Percentiles rank a stretch among this genome's conserved stretches.
These are phyloP conservation scores for Drosophila nikananu DNA, from an alignment of 1,140 invertebrate genomes.

Conservation along the genomic window DNA sequence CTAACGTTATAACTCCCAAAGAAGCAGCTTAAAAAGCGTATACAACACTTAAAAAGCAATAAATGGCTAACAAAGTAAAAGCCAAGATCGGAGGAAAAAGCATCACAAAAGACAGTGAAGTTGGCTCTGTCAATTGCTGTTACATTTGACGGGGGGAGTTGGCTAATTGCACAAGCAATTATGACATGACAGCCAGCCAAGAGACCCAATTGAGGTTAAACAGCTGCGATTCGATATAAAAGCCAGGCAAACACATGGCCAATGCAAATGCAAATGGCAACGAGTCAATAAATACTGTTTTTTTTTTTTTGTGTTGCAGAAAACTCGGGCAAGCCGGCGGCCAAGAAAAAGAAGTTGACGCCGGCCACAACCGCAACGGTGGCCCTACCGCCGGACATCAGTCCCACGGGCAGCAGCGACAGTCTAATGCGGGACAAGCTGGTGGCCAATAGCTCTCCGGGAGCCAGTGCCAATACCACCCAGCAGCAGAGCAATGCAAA, in stretches of 20 bases:
- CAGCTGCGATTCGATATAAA: constrained; percentile 50
- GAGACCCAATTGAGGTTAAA: constrained; percentile 66
- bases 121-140: constrained; percentile 38
- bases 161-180: constrained; percentile 57
- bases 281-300: constrained; percentile 9
- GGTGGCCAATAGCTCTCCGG: constrained; percentile 60
- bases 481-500: constrained; percentile 47
- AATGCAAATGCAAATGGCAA: constrained; percentile 22
- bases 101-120: constrained; percentile 37
- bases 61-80: background rate
- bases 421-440: constrained; percentile 73
- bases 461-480: constrained; percentile 18
- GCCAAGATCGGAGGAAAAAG: constrained; percentile 16
- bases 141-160: constrained; percentile 44
- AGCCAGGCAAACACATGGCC: constrained; percentile 32
- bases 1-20: background rate
- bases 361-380: constrained; percentile 7
- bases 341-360: constrained; percentile 77
- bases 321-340: constrained; percentile 59
- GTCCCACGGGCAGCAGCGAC: constrained; percentile 75
- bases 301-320: constrained; percentile 42
- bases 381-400: constrained; percentile 66
- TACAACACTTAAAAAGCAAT: background rate
- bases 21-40: constrained; percentile 13
- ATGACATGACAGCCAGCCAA: constrained; percentile 34